Conservation (phyloP, 2,797 vertebrate genomes). For the Crocodylus rhombifer region DNA sequence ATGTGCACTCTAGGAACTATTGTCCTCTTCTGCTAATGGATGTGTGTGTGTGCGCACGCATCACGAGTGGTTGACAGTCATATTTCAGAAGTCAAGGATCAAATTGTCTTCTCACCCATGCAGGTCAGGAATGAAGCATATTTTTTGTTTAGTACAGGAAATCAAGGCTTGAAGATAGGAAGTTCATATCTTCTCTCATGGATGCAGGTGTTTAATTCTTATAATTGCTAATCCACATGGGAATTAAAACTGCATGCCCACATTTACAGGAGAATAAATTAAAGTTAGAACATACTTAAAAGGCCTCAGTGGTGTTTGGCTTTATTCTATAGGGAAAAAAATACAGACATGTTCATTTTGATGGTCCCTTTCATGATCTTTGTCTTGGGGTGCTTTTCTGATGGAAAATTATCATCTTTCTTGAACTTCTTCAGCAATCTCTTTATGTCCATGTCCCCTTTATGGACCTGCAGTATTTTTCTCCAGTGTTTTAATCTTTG, state of each 20-base stretch:
- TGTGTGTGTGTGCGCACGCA: fast-evolving
- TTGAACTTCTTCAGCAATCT: slow-evolving; percentile 15
- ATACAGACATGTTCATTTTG: background rate
- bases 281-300: background rate
- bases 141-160: background rate
- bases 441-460: background rate
- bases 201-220: background rate
- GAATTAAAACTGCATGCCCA: background rate
- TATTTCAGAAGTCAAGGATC: background rate
- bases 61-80: fast-evolving
- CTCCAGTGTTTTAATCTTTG: slow-evolving; percentile 23
- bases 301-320: background rate
- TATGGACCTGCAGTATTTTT: slow-evolving; percentile 21
- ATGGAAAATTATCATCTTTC: background rate
- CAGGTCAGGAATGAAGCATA: fast-evolving
- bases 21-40: fast-evolving
- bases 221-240: background rate
- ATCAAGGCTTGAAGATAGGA: background rate
- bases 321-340: background rate
- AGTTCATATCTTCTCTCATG: background rate
- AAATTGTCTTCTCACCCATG: background rate
- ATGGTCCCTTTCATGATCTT: slow-evolving; percentile 20
- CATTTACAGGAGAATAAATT: background rate
- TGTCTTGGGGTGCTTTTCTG: background rate
- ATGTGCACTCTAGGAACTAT: fast-evolving